These are phyloP conservation scores for Pseudorasbora parva DNA, from an alignment of 2,113 vertebrate genomes.

Conservation along the genomic window DNA sequence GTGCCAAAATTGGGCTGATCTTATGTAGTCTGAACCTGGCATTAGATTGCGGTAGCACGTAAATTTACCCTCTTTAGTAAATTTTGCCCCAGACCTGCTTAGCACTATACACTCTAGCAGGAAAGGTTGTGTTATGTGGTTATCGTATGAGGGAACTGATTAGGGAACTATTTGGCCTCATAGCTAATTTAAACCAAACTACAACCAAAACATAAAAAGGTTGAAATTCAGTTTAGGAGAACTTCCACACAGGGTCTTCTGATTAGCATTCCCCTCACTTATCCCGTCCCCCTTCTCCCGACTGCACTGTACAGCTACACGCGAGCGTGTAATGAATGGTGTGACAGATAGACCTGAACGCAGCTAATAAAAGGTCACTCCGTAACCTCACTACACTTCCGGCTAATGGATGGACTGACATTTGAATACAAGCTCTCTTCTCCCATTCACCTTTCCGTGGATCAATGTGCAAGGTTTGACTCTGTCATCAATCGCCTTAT, in stretches of 20 bases:
- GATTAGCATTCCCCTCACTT: conserved; percentile 49
- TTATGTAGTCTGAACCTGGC: too few species aligned
- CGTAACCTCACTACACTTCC: conserved; percentile 39
- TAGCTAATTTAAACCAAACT: not conserved
- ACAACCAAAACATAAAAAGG: not conserved
- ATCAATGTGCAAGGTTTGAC: conserved; percentile 42
- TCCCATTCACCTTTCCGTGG: conserved; percentile 35
- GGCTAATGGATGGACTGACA: conserved; percentile 58
- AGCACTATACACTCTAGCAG: not conserved
- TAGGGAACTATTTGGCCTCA: not conserved
- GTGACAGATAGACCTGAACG: conserved; percentile 50
- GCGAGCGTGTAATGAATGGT: conserved; percentile 47
- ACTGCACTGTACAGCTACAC: conserved; percentile 8
- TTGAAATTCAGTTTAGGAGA: not conserved
- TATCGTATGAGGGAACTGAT: not conserved
- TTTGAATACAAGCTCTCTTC: conserved; percentile 51
- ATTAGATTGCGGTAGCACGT: too few species aligned
- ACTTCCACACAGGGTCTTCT: conserved; percentile 20
- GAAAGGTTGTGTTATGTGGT: not conserved
- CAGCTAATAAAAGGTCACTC: conserved; percentile 56
- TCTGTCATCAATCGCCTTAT: conserved; percentile 34
- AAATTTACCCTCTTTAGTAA: too few species aligned
- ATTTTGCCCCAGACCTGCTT: not conserved
- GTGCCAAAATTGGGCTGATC: too few species aligned
- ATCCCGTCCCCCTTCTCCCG: not conserved